Evolutionary conservation across 2,888 invertebrate genomes (phyloP).

Genomic region (Bugulina stolonifera): DNA sequence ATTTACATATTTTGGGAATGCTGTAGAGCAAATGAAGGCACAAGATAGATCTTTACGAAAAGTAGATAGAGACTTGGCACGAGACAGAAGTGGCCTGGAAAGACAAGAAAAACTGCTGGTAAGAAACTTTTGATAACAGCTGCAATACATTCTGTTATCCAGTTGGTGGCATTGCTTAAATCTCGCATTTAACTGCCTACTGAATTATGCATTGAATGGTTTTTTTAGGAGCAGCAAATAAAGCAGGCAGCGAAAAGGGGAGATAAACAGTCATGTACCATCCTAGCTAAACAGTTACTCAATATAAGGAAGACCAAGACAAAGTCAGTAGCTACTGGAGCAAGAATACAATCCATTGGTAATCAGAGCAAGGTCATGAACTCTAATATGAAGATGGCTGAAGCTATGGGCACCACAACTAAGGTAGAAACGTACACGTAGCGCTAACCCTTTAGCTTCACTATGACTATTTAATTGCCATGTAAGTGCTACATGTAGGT

Average conservation of each 20-base stretch:
- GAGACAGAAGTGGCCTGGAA: slow-evolving; percentile 74
- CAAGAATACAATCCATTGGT: slow-evolving; percentile 72
- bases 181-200: no score
- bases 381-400: slow-evolving; percentile 77
- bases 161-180: no score
- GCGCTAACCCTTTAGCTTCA: no score
- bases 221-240: slow-evolving; percentile 73
- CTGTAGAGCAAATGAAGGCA: slow-evolving; percentile 73
- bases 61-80: slow-evolving; percentile 75
- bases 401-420: slow-evolving; percentile 80
- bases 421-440: no score
- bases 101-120: slow-evolving; percentile 84
- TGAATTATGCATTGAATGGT: no score
- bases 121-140: no score
- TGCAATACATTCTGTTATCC: no score
- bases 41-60: slow-evolving; percentile 75
- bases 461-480: no score
- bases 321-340: slow-evolving; percentile 72
- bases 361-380: slow-evolving; percentile 83
- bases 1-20: background rate
- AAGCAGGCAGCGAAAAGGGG: slow-evolving; percentile 81
- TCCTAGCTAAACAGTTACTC: slow-evolving; percentile 82
- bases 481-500: no score
- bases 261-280: slow-evolving; percentile 64
- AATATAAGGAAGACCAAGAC: slow-evolving; percentile 80